Base-by-base conservation (phyloP, 2,797 vertebrate species). In the Anabas testudineus region DNA sequence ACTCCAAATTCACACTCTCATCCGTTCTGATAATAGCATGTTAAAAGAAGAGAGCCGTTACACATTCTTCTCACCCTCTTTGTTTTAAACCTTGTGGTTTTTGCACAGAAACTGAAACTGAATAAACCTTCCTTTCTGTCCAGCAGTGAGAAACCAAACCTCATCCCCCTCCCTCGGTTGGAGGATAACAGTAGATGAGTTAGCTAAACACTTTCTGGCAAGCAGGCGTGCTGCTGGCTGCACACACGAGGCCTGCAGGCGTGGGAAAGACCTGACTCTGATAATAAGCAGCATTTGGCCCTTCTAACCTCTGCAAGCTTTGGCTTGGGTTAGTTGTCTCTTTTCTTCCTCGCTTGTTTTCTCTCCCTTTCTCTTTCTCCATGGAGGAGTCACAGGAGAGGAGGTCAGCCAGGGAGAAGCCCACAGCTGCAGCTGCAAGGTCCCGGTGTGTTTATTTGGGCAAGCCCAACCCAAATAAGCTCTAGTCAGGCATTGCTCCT, bases 381-480 rank as follows among this genome's bases (percentile, higher is more conserved):
- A 83, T 74, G 84, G 63, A 86, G 78, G 88, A 90, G 78, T 90
- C 81, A 74, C 78, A 83, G 84, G 76, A 87, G 85, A 86, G 87
- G 85, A 86, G 92, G 90, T 92, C 88, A 90, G 88, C 76, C 88
- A 75, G 87, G 87, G 89, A 91, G 88, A 92, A 88, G 83, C 88
- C 87, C 82, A 63, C 91, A 91, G 90, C 91, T 92, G 90, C 67
- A 84, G 78, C 90, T 82, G 87, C 74, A 71, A 87, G 82, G 81
- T 89, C 88, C 84, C 37, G 24, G 76, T 57, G 79, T 92, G 92
- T 95, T 94, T 94, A 93, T 95, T 93, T 94, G 91, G 89, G 87
- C 89, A 93, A 90, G 84, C 78, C 85, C 83, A 92, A 93, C 84
- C 89, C 91, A 93, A 94, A 94, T 92, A 93, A 94, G 88, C 91